Conservation (phyloP, 2,888 invertebrate species). For the Plebejus melissa region DNA sequence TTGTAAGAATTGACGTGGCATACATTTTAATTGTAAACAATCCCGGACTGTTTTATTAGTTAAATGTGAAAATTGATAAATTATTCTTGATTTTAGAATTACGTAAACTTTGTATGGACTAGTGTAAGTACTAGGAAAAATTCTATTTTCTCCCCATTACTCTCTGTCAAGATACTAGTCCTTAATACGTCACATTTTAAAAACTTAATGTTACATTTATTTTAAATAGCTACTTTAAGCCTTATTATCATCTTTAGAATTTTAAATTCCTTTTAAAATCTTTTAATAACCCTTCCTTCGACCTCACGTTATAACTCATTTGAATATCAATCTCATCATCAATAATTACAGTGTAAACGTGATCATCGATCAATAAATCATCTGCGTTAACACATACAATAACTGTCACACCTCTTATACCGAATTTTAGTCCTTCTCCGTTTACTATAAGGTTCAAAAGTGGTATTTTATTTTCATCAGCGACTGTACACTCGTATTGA, state of each 20-base stretch:
- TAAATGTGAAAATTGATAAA: neutral
- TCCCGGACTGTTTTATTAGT: neutral
- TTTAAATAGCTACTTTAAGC: neutral
- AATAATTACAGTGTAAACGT: constrained; percentile 9
- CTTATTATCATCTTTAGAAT: neutral
- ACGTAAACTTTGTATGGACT: too few species aligned
- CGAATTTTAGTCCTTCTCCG: neutral
- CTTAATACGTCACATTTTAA: too few species aligned
- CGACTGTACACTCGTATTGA: constrained; percentile 4
- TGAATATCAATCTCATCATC: constrained; percentile 21
- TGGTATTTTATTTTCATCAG: neutral
- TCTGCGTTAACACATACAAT: neutral
- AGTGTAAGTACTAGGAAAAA: too few species aligned
- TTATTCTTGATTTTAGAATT: neutral
- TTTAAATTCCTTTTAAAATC: neutral
- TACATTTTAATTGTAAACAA: neutral
- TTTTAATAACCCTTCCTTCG: neutral
- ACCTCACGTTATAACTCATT: neutral
- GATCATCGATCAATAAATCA: constrained; percentile 16
- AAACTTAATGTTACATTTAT: too few species aligned
- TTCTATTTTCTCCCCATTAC: too few species aligned
- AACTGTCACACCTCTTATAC: neutral
- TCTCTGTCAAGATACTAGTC: too few species aligned
- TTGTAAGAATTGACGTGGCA: neutral
- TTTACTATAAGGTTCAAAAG: neutral